Evolutionary conservation across 2,888 invertebrate genomes (phyloP).

Genomic region (Fissipunctia ypsillon): DNA sequence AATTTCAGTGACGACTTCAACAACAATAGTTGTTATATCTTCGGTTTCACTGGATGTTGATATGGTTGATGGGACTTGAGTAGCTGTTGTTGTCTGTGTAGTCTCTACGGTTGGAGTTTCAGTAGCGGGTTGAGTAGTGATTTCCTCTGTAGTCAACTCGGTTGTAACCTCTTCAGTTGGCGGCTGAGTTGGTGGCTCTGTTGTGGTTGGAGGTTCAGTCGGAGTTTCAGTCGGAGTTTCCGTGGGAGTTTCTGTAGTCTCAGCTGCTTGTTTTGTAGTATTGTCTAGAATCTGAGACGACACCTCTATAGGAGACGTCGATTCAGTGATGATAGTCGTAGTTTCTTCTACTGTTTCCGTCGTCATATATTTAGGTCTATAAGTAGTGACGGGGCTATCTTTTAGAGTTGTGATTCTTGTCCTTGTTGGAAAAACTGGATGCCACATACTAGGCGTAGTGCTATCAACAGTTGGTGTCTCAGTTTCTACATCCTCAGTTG

Average conservation of each 20-base stretch:
- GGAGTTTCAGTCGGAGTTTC: conserved; percentile 26
- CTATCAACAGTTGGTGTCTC: conserved; percentile 58
- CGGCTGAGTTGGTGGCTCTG: conserved; percentile 46
- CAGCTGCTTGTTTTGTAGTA: conserved; percentile 65
- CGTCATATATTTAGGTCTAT: conserved; percentile 82
- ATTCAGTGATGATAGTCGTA: conserved; percentile 77
- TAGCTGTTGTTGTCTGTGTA: conserved; percentile 55
- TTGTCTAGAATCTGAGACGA: conserved; percentile 80
- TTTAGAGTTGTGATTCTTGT: conserved; percentile 76
- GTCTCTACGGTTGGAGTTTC: conserved; percentile 53
- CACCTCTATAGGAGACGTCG: conserved; percentile 78
- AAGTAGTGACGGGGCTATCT: conserved; percentile 83
- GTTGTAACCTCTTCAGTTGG: conserved; percentile 52
- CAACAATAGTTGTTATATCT: conserved; percentile 78
- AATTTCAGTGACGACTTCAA: conserved; percentile 80
- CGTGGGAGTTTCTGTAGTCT: conserved; percentile 62
- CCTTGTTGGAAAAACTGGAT: conserved; percentile 79
- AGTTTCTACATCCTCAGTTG: conserved; percentile 74
- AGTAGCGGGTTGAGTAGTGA: conserved; percentile 56
- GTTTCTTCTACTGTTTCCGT: conserved; percentile 76
- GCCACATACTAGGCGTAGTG: conserved; percentile 77
- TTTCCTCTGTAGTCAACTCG: conserved; percentile 41
- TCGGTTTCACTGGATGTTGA: conserved; percentile 60
- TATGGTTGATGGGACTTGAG: conserved; percentile 61
- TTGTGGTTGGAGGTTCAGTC: conserved; percentile 58